Evolutionary conservation across 2,888 invertebrate genomes (phyloP).

Genomic region (Pristionchus entomophagus): DNA sequence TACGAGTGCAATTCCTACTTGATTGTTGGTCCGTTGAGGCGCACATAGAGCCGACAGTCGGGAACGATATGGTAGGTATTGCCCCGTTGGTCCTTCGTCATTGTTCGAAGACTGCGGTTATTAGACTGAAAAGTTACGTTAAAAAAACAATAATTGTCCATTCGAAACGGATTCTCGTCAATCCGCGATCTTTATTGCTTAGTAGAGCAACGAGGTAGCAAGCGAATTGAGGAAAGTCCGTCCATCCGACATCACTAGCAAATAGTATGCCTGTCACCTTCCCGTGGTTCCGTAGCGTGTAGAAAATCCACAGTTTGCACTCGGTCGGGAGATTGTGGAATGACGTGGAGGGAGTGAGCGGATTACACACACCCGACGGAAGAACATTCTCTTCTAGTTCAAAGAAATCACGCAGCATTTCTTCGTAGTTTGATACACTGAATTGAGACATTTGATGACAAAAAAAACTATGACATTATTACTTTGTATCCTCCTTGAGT

Average conservation of each 20-base stretch:
- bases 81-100: background rate
- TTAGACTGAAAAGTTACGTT: no score
- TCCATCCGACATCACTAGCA: no score
- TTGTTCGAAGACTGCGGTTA: background rate
- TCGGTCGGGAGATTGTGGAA: background rate
- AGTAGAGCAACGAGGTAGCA: background rate
- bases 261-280: no score
- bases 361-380: background rate
- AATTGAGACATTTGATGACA: background rate
- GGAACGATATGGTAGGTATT: background rate
- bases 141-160: no score
- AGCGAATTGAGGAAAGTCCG: no score
- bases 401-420: background rate
- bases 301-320: background rate
- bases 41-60: background rate
- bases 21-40: background rate
- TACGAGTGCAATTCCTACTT: background rate
- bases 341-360: background rate
- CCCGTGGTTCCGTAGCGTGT: background rate
- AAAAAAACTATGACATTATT: background rate
- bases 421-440: background rate
- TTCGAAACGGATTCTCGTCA: no score
- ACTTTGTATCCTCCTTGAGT: background rate
- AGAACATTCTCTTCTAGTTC: background rate
- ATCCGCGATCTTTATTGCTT: background rate